phyloP scores from a whole-genome alignment of 2,113 vertebrate genomes.

The Eretmodus cyanostictus region DNA sequence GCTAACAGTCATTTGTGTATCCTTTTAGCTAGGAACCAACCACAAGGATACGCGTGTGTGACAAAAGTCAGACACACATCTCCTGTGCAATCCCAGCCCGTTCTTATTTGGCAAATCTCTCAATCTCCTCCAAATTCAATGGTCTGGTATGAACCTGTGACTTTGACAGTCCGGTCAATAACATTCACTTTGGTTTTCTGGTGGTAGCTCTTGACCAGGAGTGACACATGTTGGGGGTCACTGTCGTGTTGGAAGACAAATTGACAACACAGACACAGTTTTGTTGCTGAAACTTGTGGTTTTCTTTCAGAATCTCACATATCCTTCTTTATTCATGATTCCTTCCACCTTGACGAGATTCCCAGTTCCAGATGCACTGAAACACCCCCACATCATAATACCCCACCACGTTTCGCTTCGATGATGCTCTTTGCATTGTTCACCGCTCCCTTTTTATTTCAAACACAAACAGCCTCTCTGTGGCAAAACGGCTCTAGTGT shows the following conservation, averaged over 20 bases:
- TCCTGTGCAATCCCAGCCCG: background rate
- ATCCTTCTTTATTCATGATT: background rate
- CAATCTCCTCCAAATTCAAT: background rate
- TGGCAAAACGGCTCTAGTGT: background rate
- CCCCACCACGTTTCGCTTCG: background rate
- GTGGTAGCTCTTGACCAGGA: background rate
- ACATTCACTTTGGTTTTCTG: background rate
- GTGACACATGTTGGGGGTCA: background rate
- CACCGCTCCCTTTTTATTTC: background rate
- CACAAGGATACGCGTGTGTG: background rate
- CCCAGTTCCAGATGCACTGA: background rate
- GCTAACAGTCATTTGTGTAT: background rate
- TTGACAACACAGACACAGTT: background rate
- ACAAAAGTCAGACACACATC: background rate
- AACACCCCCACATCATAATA: background rate
- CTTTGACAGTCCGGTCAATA: background rate
- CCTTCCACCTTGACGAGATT: background rate
- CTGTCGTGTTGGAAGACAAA: background rate
- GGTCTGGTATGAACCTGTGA: background rate
- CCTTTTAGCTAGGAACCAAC: rapidly evolving
- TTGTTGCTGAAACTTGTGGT: background rate
- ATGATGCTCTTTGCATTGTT: background rate
- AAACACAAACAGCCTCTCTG: background rate
- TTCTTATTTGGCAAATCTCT: background rate
- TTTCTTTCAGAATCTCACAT: background rate